Evolutionary conservation across 2,888 invertebrate genomes (phyloP).

Genomic region (Catotricha subobsoleta): DNA sequence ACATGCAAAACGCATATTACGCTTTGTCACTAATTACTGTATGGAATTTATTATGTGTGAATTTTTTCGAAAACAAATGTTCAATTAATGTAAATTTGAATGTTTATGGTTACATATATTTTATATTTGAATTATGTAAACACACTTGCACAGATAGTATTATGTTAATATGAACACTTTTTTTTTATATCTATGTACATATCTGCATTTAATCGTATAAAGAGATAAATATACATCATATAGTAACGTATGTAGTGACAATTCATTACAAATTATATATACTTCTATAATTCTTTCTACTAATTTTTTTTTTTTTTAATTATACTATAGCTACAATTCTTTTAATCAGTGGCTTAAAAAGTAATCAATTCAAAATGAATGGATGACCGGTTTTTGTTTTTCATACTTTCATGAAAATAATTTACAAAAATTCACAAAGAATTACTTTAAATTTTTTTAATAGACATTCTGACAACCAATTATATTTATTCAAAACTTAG

Average conservation of each 20-base stretch:
- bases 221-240: slow-evolving; percentile 2
- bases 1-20: slow-evolving; percentile 6
- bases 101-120: background rate
- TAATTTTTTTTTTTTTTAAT: background rate
- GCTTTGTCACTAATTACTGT: slow-evolving; percentile 6
- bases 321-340: background rate
- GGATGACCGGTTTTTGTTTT: too few relatives aligned
- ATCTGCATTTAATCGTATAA: background rate
- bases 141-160: background rate
- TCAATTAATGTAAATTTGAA: slow-evolving; percentile 3
- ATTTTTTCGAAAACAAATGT: slow-evolving; percentile 2
- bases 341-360: background rate
- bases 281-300: background rate
- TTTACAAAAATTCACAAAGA: too few relatives aligned
- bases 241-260: background rate
- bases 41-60: slow-evolving; percentile 8
- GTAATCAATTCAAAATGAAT: background rate
- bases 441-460: too few relatives aligned
- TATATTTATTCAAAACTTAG: too few relatives aligned
- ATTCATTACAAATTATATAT: background rate
- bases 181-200: background rate
- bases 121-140: background rate
- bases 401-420: too few relatives aligned
- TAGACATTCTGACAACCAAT: too few relatives aligned
- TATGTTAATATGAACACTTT: background rate